Conservation (phyloP, 2,888 invertebrate genomes). For the Pinctada fucata region DNA sequence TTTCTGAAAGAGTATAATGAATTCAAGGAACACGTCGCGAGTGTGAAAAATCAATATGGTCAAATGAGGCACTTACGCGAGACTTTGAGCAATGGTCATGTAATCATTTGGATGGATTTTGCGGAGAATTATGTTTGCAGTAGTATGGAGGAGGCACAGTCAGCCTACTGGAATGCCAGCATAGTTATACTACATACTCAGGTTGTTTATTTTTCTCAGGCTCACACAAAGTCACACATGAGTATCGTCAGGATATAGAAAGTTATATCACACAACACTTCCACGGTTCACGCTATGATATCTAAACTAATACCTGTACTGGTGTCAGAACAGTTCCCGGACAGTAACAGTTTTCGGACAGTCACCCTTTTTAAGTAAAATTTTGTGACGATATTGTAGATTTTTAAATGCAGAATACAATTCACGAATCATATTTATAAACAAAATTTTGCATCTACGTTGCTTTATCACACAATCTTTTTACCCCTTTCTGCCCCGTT, state of each 20-base stretch:
- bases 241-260: neutral
- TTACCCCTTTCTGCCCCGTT: too few species aligned
- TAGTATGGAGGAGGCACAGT: neutral
- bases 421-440: too few species aligned
- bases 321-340: too few species aligned
- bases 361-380: too few species aligned
- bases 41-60: constrained; percentile 19
- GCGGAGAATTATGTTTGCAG: constrained; percentile 5
- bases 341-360: too few species aligned
- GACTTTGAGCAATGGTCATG: neutral
- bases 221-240: neutral
- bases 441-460: too few species aligned
- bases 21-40: constrained; percentile 20
- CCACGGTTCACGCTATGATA: neutral
- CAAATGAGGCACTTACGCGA: constrained; percentile 14
- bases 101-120: constrained; percentile 18
- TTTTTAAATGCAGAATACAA: too few species aligned
- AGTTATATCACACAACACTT: neutral
- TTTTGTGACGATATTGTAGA: too few species aligned
- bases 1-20: constrained; percentile 24
- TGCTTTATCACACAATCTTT: too few species aligned
- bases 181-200: constrained; percentile 4
- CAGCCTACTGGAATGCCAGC: neutral
- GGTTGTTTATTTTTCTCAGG: constrained; percentile 1
- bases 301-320: neutral